These are phyloP conservation scores for Salvator merianae DNA, from an alignment of 2,113 vertebrate genomes.

Conservation along the genomic window DNA sequence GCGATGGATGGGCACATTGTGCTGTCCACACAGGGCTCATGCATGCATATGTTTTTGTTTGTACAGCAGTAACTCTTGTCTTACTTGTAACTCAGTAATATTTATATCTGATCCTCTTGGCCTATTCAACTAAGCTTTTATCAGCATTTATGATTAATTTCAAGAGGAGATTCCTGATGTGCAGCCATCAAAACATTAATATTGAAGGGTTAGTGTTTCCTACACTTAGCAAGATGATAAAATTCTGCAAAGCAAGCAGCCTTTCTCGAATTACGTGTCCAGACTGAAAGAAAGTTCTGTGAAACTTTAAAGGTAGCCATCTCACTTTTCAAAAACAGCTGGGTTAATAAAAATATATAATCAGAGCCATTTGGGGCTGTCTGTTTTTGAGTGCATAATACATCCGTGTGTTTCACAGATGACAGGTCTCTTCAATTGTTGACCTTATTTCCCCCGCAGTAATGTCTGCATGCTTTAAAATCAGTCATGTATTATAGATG, in stretches of 20 bases:
- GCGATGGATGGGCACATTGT: background rate
- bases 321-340: background rate
- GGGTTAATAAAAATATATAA: constrained; percentile 5
- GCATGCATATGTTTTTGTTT: background rate
- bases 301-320: constrained; percentile 31
- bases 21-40: background rate
- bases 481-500: constrained; percentile 27
- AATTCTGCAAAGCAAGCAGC: constrained; percentile 43
- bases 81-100: background rate
- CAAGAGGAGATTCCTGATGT: background rate
- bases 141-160: constrained; percentile 35
- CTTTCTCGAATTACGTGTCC: background rate
- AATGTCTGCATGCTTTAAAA: constrained; percentile 31
- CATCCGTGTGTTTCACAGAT: constrained; percentile 35
- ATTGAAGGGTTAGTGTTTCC: constrained; percentile 1
- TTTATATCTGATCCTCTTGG: background rate
- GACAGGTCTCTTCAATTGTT: constrained; percentile 11
- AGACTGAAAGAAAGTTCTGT: constrained; percentile 6
- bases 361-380: constrained; percentile 4
- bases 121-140: constrained; percentile 24
- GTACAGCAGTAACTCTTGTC: too few relatives aligned
- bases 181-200: constrained; percentile 24
- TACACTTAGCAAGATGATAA: constrained; percentile 28
- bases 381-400: constrained; percentile 11
- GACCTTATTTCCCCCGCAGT: constrained; percentile 27